Evolutionary conservation across 2,888 invertebrate species (phyloP).

Genomic region (Hedychridium roseum): DNA sequence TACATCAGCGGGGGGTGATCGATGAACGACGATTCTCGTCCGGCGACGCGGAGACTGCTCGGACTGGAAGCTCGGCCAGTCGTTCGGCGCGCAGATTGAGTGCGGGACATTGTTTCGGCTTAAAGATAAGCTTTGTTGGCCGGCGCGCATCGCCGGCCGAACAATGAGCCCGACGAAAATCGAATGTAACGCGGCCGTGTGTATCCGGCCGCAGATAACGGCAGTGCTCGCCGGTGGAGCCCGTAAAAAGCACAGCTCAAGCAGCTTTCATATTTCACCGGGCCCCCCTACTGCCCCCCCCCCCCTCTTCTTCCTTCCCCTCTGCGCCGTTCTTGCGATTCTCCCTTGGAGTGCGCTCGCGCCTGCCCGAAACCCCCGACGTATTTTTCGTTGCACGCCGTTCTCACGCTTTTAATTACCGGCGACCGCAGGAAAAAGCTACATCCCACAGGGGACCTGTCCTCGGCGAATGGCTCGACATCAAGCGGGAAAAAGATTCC

Average conservation of each 20-base stretch:
- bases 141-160: conserved; percentile 26
- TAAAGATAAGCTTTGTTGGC: conserved; percentile 47
- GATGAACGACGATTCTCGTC: conserved; percentile 42
- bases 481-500: too few species aligned
- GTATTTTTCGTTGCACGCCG: not conserved
- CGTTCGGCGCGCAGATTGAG: conserved; percentile 40
- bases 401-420: conserved; percentile 34
- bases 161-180: conserved; percentile 41
- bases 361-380: not conserved
- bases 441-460: conserved; percentile 1
- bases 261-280: conserved; percentile 40
- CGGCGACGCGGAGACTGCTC: too few species aligned
- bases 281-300: not conserved
- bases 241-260: conserved; percentile 31
- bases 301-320: not conserved
- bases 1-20: conserved; percentile 43
- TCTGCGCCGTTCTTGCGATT: not conserved
- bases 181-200: conserved; percentile 37
- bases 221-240: conserved; percentile 2
- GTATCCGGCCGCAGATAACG: conserved; percentile 37
- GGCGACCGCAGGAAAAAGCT: conserved; percentile 15
- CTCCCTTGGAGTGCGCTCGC: too few species aligned
- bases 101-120: conserved; percentile 41
- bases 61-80: conserved; percentile 35
- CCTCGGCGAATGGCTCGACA: too few species aligned